Conservation (phyloP, 2,888 invertebrate genomes). For the Ectobius pallidus region DNA sequence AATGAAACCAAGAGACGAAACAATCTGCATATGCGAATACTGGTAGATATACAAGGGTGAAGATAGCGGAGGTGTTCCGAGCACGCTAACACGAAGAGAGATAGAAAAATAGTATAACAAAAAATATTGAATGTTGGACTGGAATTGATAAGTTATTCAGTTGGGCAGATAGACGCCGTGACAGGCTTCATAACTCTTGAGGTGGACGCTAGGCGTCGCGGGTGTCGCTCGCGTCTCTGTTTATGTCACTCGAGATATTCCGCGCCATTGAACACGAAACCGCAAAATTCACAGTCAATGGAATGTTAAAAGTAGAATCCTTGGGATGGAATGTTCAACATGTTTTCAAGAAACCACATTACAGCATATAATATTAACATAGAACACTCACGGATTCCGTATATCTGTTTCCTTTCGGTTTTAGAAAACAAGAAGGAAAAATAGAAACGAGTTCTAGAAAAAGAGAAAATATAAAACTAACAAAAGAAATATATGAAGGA, state of each 20-base stretch:
- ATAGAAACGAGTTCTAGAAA: too few relatives aligned
- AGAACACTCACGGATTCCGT: too few relatives aligned
- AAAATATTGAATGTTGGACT: constrained; percentile 28
- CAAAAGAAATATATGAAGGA: too few relatives aligned
- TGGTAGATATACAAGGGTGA: too few relatives aligned
- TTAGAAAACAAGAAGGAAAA: too few relatives aligned
- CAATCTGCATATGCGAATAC: neutral
- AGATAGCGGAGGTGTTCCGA: neutral
- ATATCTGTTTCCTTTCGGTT: too few relatives aligned
- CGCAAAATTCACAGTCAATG: constrained; percentile 21
- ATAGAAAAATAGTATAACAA: constrained; percentile 2
- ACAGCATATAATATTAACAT: too few relatives aligned
- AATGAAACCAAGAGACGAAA: too few relatives aligned
- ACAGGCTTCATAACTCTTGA: constrained; percentile 32
- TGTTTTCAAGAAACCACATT: too few relatives aligned
- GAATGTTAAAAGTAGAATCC: constrained; percentile 2
- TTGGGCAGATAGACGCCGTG: constrained; percentile 25
- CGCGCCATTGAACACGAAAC: constrained; percentile 30
- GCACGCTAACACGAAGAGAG: constrained; percentile 2
- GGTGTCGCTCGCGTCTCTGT: constrained; percentile 22
- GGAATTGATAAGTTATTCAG: constrained; percentile 35
- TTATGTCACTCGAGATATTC: constrained; percentile 35
- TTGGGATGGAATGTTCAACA: neutral
- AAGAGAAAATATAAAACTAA: too few relatives aligned
- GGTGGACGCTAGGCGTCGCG: neutral